Evolutionary conservation across 2,888 invertebrate species (phyloP), one percentile per base, ranked within the genome.

Genomic region (Rhabditoides inermis): DNA sequence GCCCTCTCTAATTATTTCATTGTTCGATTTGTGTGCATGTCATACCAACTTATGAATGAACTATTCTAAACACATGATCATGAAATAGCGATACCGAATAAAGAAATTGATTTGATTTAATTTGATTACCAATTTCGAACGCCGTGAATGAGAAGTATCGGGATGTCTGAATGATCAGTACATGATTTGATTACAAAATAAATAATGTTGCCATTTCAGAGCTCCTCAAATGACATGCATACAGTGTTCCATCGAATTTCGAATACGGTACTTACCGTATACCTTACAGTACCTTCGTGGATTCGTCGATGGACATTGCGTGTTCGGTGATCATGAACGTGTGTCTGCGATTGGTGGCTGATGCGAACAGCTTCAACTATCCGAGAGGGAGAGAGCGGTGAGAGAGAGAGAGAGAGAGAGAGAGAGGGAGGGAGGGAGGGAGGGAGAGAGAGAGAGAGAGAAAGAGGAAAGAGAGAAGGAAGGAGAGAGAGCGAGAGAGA

Each of bases 281-380:
- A 18, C 15, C 18, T 56, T 57, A 12, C 53, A 62, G 61, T 57
- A 57, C 57, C 1, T 59, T 62, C 46, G 59, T 62, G 15, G 61
- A 62, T 28, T 55, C 61, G 4, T 57, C 59, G 15, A 62, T 62
- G 61, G 61, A 62, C 44, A 55, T 62, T 25, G 53, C 57, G 4
- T 57, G 59, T 28, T 57, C 57, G 30, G 54, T 55, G 15, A 58
- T 62, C 2, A 59, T 62, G 59, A 54, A 57, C 23, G 51, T 59
- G 7, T 62, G 59, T 26, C 52, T 62, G 28, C 35, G 47, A 1
- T 47, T 47, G 6, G 53, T 59, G 46, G 49, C 27, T 25, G 49
- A 52, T 36, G 55, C 53, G 0, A 55, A 59, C 27, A 45, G 42
- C 23, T 40, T 48, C 18, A 59, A 55, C 23, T 59, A 59, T 30